Base-by-base conservation (phyloP, 2,888 invertebrate genomes). In the Nesidiocoris tenuis region DNA sequence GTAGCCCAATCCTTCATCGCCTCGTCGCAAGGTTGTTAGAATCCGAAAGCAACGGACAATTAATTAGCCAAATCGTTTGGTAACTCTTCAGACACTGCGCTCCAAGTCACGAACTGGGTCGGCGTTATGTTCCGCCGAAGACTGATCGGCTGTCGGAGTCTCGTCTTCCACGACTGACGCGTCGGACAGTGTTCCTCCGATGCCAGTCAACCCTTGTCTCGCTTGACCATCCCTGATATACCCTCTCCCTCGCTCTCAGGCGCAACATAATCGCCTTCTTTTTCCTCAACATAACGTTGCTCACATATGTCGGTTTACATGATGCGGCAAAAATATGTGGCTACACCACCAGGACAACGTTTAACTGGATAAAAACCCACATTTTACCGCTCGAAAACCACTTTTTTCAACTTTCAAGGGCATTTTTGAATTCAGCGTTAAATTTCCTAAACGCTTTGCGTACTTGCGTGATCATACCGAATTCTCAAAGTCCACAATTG, bases 101-200 rank as follows among this genome's bases (percentile, higher is more conserved):
- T 18, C 39, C 22, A 55, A 67, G 67, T 67, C 67, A 67, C 67
- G 67, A 67, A 67, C 67, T 67, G 67, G 67, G 67, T 67, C 67
- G 67, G 23, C 67, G 65, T 67, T 67, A 67, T 67, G 56, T 67
- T 67, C 55, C 55, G 55, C 39, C 12, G 1, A n/a, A 67, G 55
- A 56, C 67, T 56, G 67, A 67, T 67, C 67, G 67, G 18, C 18
- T 39, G 65, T 65, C 64, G 5, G 39, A 39, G 39, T 39, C 39
- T 39, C 39, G 39, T 39, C 39, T 39, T 39, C 39, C 39, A 39
- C 39, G 39, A 7, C 39, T 7, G 39, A 7, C 39, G n/a, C 39
- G 12, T 12, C n/a, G n/a, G 39, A 39, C 12, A 39, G 5, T 7
- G 39, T 39, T 39, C 12, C 39, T 39, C 12, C 39, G 12, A 39